phyloP scores from a whole-genome alignment of 2,113 vertebrate species.

The Sardina pilchardus region DNA sequence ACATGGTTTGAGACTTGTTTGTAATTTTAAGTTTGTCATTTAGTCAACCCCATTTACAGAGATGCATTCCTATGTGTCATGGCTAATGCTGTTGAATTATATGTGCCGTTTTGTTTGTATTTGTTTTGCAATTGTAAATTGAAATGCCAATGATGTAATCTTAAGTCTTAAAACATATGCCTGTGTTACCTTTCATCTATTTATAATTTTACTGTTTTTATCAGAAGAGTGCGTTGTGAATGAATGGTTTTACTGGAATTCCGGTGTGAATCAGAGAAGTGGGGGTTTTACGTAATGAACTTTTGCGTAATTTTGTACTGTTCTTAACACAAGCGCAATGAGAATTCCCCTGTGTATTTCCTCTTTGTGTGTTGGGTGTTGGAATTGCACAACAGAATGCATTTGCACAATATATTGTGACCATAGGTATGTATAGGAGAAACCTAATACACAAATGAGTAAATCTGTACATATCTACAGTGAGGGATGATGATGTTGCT shows the following conservation, averaged over 20 bases:
- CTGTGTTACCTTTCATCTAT: slow-evolving; percentile 2
- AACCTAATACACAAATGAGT: neutral
- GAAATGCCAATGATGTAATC: slow-evolving; percentile 10
- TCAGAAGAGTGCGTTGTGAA: neutral
- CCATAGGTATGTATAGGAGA: slow-evolving; percentile 2
- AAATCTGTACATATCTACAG: slow-evolving; percentile 1
- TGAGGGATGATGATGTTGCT: neutral
- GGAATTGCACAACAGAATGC: slow-evolving; percentile 16
- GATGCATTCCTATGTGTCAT: slow-evolving; percentile 9
- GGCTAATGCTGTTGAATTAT: slow-evolving; percentile 1
- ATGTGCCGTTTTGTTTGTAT: neutral
- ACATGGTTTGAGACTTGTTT: neutral
- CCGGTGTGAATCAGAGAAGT: neutral
- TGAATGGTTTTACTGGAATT: neutral
- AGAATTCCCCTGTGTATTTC: neutral
- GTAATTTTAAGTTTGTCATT: slow-evolving; percentile 1
- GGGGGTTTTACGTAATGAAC: neutral
- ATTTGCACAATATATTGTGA: slow-evolving; percentile 9
- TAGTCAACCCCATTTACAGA: neutral
- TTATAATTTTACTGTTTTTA: neutral
- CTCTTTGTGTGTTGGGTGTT: slow-evolving; percentile 7
- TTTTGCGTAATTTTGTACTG: slow-evolving; percentile 12
- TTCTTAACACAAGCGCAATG: neutral
- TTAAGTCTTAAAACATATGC: slow-evolving; percentile 5
- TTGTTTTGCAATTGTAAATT: slow-evolving; percentile 9